Conservation (phyloP, 2,888 invertebrate genomes). For the Helleia helle region DNA sequence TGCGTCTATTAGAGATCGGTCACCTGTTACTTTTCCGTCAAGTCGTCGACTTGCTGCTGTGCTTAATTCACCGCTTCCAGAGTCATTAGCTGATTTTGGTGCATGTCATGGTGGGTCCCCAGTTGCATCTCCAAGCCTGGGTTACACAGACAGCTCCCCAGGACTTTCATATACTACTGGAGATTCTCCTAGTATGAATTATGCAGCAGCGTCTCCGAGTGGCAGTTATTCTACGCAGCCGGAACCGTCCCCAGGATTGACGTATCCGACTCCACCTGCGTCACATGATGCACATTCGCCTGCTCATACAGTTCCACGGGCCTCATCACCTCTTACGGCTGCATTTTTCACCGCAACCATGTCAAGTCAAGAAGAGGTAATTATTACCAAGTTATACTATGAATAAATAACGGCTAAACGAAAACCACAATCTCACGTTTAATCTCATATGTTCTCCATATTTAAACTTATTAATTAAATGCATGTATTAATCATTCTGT, state of each 20-base stretch:
- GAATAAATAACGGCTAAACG: no score
- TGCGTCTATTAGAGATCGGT: constrained; percentile 72
- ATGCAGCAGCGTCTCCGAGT: constrained; percentile 55
- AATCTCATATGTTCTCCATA: no score
- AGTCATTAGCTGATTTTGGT: constrained; percentile 87
- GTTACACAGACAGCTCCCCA: constrained; percentile 66
- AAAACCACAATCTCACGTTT: no score
- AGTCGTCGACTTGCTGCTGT: constrained; percentile 84
- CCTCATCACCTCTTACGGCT: constrained; percentile 86
- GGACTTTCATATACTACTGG: constrained; percentile 86
- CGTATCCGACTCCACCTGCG: constrained; percentile 91
- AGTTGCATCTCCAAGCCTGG: constrained; percentile 69
- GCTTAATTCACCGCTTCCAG: constrained; percentile 84
- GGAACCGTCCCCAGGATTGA: constrained; percentile 78
- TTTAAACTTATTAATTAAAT: no score
- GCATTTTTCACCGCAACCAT: constrained; percentile 89
- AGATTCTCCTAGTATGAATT: constrained; percentile 57
- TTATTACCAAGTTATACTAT: no score
- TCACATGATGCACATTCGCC: constrained; percentile 88
- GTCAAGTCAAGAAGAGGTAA: constrained; percentile 86
- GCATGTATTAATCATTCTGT: no score
- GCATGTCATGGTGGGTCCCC: constrained; percentile 80
- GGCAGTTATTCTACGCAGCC: constrained; percentile 58
- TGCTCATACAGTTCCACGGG: constrained; percentile 76
- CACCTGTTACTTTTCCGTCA: constrained; percentile 76